A percentile compares a stretch with the other conserved stretches of the same genome.
Conservation (phyloP, 2,113 vertebrate species). For the Istiophorus platypterus region DNA sequence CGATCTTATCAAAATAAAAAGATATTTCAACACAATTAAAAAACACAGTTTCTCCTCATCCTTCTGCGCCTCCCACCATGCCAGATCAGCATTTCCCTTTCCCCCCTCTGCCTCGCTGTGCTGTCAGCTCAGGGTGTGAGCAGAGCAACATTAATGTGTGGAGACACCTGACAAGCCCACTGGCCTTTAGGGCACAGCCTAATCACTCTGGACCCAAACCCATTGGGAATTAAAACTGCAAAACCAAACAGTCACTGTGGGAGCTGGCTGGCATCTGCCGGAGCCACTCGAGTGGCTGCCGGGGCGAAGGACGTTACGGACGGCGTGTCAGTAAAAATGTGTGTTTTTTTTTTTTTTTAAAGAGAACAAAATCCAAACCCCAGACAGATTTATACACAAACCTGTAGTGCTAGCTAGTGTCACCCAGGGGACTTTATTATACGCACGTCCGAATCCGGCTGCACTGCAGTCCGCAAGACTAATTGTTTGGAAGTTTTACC, state of each 20-base stretch:
- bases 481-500: neutral
- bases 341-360: neutral
- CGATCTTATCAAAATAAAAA: slow-evolving; percentile 11
- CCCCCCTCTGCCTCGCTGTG: slow-evolving; percentile 62
- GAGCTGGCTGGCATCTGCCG: slow-evolving; percentile 77
- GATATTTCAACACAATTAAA: slow-evolving; percentile 20
- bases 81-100: slow-evolving; percentile 24
- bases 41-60: neutral
- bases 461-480: neutral
- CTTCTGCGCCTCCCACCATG: slow-evolving; percentile 24
- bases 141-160: slow-evolving; percentile 76
- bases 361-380: neutral
- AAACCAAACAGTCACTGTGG: slow-evolving; percentile 83
- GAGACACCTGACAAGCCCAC: slow-evolving; percentile 82
- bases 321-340: slow-evolving; percentile 5
- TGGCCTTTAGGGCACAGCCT: slow-evolving; percentile 77
- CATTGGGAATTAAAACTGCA: slow-evolving; percentile 78
- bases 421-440: neutral
- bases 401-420: neutral
- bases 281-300: slow-evolving; percentile 44
- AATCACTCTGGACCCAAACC: slow-evolving; percentile 81
- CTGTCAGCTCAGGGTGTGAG: slow-evolving; percentile 78
- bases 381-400: neutral
- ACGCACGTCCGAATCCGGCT: neutral
- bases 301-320: slow-evolving; percentile 10